phyloP scores from a whole-genome alignment of 2,888 invertebrate species.

The Gisinianus flammeolus region DNA sequence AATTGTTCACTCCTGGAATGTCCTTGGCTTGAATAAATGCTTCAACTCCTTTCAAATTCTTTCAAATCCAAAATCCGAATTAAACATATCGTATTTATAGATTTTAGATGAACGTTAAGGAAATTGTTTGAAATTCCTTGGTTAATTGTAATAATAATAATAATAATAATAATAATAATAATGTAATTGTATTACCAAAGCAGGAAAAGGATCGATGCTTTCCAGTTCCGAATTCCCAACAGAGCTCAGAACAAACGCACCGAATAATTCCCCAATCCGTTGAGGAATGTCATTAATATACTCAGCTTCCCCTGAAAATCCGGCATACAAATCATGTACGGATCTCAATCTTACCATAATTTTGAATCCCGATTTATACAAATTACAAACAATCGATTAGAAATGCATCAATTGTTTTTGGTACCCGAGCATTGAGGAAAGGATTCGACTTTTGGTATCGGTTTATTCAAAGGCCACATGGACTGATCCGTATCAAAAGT shows the following conservation, averaged over 20 bases:
- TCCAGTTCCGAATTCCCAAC: slow-evolving; percentile 68
- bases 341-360: neutral
- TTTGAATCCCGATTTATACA: no score
- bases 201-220: slow-evolving; percentile 70
- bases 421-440: slow-evolving; percentile 68
- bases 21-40: slow-evolving; percentile 61
- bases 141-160: neutral
- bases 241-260: slow-evolving; percentile 72
- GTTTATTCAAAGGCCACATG: slow-evolving; percentile 76
- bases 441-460: slow-evolving; percentile 76
- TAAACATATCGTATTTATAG: no score
- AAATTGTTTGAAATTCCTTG: neutral
- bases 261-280: slow-evolving; percentile 72
- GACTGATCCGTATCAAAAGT: slow-evolving; percentile 71
- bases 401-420: no score
- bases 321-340: neutral
- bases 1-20: slow-evolving; percentile 61
- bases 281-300: slow-evolving; percentile 77
- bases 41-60: slow-evolving; percentile 61
- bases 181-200: slow-evolving; percentile 62
- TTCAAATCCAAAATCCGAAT: neutral
- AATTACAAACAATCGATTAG: slow-evolving; percentile 65
- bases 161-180: neutral
- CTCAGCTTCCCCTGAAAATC: slow-evolving; percentile 67
- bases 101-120: no score